Conservation (phyloP, 2,113 vertebrate species). For the Lepisosteus oculatus region DNA sequence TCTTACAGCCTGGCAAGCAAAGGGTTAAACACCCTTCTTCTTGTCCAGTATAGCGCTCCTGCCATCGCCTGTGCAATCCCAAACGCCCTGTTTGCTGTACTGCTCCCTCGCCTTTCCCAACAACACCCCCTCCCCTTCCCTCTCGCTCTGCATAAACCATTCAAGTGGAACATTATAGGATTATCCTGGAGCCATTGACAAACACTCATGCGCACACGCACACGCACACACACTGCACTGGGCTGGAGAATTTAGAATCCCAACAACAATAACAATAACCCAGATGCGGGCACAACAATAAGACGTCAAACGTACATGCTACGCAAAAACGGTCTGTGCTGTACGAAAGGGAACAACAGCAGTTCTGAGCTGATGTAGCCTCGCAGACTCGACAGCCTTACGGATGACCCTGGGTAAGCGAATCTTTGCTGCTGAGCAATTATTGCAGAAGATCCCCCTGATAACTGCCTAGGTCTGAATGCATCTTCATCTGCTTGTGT, state of each 20-base stretch:
- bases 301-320: conserved; percentile 21
- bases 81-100: not conserved
- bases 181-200: conserved; percentile 64
- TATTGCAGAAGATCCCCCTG: too few relatives aligned
- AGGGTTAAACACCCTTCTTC: not conserved
- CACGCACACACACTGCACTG: conserved; percentile 27
- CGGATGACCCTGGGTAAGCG: not conserved
- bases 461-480: too few relatives aligned
- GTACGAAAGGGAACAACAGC: not conserved
- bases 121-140: conserved; percentile 14
- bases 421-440: not conserved
- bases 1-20: not conserved
- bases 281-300: too few relatives aligned
- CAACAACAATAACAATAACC: not conserved
- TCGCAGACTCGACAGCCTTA: not conserved
- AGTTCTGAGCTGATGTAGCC: not conserved
- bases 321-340: conserved; percentile 26
- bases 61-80: not conserved
- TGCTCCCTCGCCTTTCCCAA: conserved; percentile 6
- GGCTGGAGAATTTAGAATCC: not conserved
- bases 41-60: not conserved
- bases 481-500: too few relatives aligned
- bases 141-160: conserved; percentile 55
- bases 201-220: conserved; percentile 43
- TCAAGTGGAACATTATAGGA: conserved; percentile 63